Base-by-base conservation (phyloP, 2,888 invertebrate genomes). In the Acleris holmiana region DNA sequence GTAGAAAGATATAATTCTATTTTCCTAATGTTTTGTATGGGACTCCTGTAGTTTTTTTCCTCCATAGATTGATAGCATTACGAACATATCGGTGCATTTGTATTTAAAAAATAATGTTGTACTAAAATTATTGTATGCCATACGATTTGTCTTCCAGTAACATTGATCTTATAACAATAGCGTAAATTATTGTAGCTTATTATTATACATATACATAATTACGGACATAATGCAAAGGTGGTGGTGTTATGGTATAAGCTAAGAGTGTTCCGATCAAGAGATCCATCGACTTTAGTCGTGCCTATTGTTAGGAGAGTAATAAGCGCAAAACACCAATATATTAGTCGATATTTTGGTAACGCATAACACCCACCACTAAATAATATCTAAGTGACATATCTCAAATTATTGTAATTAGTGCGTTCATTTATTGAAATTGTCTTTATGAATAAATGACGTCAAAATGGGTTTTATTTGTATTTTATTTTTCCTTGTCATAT, bases 131-230 rank as follows among this genome's bases (percentile, higher is more conserved):
- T 91, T 87, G 82, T 91, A 91, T 88, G 93, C 93, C 93, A 93
- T 93, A 93, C 92, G 88, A 93, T 89, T 93, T 93, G 93, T 93
- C 93, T 93, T 93, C 93, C 93, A 93, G 86, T 90, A 91, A 91
- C 82, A 88, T 89, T 90, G 89, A 89, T 89, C 90, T 88, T 89
- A 89, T 86, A 85, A 88, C 89, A 89, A 90, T 91, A 92, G 91
- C 79, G 81, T 88, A 87, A 88, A 85, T 82, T 89, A 90, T 88
- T 89, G 86, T 90, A 92, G 91, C 91, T 92, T 91, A 91, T 88
- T 87, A 85, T 68, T 66, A 65, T 65, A 65, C 60, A 65, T 86
- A 80, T 87, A 89, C 84, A 85, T 88, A 80, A 86, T 82, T 83
- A 85, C 75, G 76, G 75, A 79, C 78, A 80, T 79, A 73, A 76